Conservation (phyloP, 2,888 invertebrate genomes). For the Mesoligia furuncula region DNA sequence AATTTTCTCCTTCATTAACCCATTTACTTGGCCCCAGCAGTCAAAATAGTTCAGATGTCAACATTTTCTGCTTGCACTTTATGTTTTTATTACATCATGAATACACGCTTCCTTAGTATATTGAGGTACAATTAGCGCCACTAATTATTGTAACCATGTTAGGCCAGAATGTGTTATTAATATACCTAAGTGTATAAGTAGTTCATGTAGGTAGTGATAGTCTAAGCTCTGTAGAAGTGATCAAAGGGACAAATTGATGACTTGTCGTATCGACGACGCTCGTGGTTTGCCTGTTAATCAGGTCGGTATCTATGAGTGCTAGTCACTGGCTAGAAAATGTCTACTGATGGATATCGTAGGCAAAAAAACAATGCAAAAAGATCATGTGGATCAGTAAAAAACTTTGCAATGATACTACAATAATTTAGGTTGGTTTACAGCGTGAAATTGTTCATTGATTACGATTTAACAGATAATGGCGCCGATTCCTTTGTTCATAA, state of each 20-base stretch:
- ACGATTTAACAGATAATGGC: too few species aligned
- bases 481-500: too few species aligned
- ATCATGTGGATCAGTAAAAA: neutral
- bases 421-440: neutral
- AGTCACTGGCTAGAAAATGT: neutral
- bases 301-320: neutral
- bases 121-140: constrained; percentile 7
- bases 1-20: constrained; percentile 88
- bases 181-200: neutral
- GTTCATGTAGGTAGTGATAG: neutral
- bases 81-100: constrained; percentile 29
- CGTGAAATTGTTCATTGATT: neutral
- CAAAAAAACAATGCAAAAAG: neutral
- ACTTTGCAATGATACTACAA: too few species aligned
- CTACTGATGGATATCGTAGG: neutral
- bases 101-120: neutral
- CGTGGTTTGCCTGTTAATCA: neutral
- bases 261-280: neutral
- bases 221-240: neutral
- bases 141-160: constrained; percentile 35
- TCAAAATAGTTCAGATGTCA: constrained; percentile 81
- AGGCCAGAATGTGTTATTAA: neutral
- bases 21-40: constrained; percentile 81
- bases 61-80: constrained; percentile 61
- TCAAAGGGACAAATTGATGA: constrained; percentile 5